phyloP scores from a whole-genome alignment of 2,113 vertebrate species.

The Tragelaphus strepsiceros region DNA sequence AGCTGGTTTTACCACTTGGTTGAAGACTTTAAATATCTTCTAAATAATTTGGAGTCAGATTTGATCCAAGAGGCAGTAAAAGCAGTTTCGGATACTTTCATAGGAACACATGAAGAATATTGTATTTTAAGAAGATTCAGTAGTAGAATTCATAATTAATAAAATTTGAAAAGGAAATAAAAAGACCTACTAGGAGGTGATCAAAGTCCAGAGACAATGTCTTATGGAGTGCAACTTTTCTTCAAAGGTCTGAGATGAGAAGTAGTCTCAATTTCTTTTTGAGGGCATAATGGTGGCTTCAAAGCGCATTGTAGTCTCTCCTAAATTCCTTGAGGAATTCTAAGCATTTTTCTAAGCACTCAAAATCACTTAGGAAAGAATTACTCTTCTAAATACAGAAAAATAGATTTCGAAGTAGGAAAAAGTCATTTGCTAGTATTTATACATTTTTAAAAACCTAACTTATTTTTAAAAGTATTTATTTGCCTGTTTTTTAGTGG shows the following conservation, averaged over 20 bases:
- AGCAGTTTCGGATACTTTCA: neutral
- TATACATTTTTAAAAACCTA: neutral
- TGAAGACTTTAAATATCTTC: slow-evolving; percentile 3
- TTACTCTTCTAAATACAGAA: slow-evolving; percentile 28
- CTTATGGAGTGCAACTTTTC: slow-evolving; percentile 19
- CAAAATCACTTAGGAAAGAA: slow-evolving; percentile 35
- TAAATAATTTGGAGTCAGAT: neutral
- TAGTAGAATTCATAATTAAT: slow-evolving; percentile 28
- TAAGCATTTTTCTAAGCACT: slow-evolving; percentile 59
- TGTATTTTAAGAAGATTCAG: slow-evolving; percentile 49
- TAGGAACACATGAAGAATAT: slow-evolving; percentile 40
- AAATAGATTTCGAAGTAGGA: slow-evolving; percentile 23
- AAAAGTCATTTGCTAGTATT: neutral
- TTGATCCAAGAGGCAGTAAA: slow-evolving; percentile 1
- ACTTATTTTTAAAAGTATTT: slow-evolving; percentile 28
- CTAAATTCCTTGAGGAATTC: slow-evolving; percentile 64
- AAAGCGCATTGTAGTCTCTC: slow-evolving; percentile 40
- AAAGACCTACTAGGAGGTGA: slow-evolving; percentile 28
- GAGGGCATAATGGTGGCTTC: slow-evolving; percentile 57
- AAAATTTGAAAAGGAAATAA: slow-evolving; percentile 17
- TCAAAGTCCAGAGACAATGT: slow-evolving; percentile 53
- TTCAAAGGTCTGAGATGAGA: slow-evolving; percentile 67
- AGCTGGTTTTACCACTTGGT: neutral
- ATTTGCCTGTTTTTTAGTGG: neutral
- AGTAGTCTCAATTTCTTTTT: slow-evolving; percentile 42